Evolutionary conservation across 2,797 vertebrate species (phyloP), one percentile per base, ranked within the genome.

Genomic region (Hylomyscus alleni): DNA sequence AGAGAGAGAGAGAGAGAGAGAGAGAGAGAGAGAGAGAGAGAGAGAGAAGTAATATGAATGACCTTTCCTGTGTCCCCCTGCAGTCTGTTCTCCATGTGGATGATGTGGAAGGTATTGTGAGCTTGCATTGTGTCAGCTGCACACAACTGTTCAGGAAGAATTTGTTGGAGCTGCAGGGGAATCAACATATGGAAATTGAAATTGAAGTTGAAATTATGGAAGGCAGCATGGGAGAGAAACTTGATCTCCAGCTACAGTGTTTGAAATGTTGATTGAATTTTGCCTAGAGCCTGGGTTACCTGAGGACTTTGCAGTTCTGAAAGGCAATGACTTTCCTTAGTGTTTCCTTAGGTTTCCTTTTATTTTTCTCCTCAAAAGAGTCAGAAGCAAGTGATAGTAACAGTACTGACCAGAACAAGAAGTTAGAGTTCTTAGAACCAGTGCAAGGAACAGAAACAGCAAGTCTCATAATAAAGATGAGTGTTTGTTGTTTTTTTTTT

Each of bases 231-330:
- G 37, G 52, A 97, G 14, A 82, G 58, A 95, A 96, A 94, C 84
- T 91, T 94, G 78, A 92, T 94, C 44, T 81, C 85, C 14, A 47
- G 67, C 89, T 85, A 93, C 31, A 89, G 37, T 80, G 60, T 89
- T 87, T 93, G 92, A 93, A 97, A 93, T 93, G 90, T 65, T 95
- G 85, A 96, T 83, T 97, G 92, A 85, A 92, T 96, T 97, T 93
- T 95, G 69, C 85, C 50, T 80, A 62, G 58, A 90, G 65, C 20
- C 56, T 95, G 73, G n/a, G 22, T 87, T 94, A 95, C 22, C 62
- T 91, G 62, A 90, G 72, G 60, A 82, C 40, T 90, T 92, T 69
- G 60, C 47, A 82, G 26, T 92, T 93, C 34, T 89, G 8, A 93
- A 95, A 96, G 52, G 11, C 78, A 94, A 60, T n/a, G 44, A 20